Conservation (phyloP, 2,888 invertebrate species). For the Loripinus fragilis region DNA sequence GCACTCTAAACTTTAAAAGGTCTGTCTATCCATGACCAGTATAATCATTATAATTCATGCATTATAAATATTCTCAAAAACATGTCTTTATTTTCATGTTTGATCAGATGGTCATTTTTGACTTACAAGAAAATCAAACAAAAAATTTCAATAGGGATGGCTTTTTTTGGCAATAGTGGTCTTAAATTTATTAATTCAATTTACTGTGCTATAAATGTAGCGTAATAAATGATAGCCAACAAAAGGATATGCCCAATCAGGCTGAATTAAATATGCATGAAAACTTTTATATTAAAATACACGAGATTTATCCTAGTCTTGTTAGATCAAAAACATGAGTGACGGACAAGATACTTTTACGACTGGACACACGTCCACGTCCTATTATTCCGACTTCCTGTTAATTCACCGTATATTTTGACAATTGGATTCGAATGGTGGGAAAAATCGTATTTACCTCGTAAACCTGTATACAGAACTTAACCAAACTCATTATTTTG, state of each 20-base stretch:
- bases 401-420: slow-evolving; percentile 19
- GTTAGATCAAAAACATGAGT: slow-evolving; percentile 13
- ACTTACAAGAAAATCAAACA: too few relatives aligned
- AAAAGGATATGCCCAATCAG: slow-evolving; percentile 6
- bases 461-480: slow-evolving; percentile 55
- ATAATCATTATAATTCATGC: too few relatives aligned
- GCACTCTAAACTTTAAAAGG: too few relatives aligned
- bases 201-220: background rate
- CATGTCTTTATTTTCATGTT: too few relatives aligned
- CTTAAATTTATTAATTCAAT: background rate
- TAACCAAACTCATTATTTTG: slow-evolving; percentile 53
- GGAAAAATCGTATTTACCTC: slow-evolving; percentile 51
- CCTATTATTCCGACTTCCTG: slow-evolving; percentile 11
- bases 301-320: slow-evolving; percentile 1
- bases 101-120: too few relatives aligned
- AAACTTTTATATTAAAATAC: slow-evolving; percentile 3
- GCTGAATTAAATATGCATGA: slow-evolving; percentile 3
- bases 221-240: background rate
- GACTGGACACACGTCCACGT: slow-evolving; percentile 12
- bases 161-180: too few relatives aligned
- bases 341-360: slow-evolving; percentile 19
- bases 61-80: too few relatives aligned
- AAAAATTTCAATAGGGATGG: too few relatives aligned
- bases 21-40: too few relatives aligned
- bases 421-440: slow-evolving; percentile 39